Evolutionary conservation across 2,797 vertebrate genomes (phyloP), one percentile per base, ranked within the genome.

Genomic region (Phalloptychus januarius): DNA sequence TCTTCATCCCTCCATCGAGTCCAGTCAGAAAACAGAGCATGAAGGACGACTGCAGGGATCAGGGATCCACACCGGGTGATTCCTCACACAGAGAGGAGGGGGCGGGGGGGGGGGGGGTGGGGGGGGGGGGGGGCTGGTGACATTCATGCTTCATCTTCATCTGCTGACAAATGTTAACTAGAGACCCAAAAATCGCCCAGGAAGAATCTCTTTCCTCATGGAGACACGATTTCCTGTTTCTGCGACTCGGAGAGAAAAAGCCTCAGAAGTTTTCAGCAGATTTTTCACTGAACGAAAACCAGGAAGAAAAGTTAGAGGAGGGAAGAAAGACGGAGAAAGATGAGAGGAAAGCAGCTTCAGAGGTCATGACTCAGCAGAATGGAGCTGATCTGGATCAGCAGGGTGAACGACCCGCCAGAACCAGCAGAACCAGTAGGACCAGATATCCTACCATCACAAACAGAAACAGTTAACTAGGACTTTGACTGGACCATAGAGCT

Each of bases 361-460:
- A 45, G 28, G 44, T 25, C 45, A 33, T 54, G 77, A 79, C 58
- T 79, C 77, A 74, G 77, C 77, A 6, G 77, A 65, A 52, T 56
- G 0, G 16, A 52, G 77, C 15, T 65, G 28, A 78, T 78, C 77
- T 67, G 71, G 56, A 73, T 73, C 71, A 52, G 23, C 77, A 44
- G 67, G 50, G 25, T 52, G 75, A 71, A 71, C 46, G 11, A 31
- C 7, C 18, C 25, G 20, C 13, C 7, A n/a, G 50, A 20, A 40
- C 10, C 20, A 38, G 23, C 18, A 67, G 63, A 40, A 40, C 63
- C 45, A 46, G 4, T 5, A 18, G 23, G 18, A 4, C 16, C 16
- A 50, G 13, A 7, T n/a, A 2, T 56, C 52, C 52, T 38, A 65
- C 61, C 61, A 38, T 38, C 33, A 65, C 61, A 65, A 65, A 20